A percentile compares a stretch with the other conserved stretches of the same genome.
Conservation (phyloP, 2,888 invertebrate genomes). For the Caenorhabditis sinica region DNA sequence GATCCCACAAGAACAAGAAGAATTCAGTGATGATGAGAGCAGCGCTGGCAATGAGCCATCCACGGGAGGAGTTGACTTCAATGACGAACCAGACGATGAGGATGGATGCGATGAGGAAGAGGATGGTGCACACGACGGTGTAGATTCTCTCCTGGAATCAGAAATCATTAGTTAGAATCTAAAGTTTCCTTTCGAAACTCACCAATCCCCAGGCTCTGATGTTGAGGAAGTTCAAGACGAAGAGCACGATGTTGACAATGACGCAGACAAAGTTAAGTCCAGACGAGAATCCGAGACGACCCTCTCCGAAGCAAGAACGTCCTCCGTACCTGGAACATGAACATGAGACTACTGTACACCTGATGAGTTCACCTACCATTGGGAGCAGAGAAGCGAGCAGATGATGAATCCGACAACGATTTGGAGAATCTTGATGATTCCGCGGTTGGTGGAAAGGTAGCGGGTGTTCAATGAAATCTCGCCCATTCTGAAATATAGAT, state of each 20-base stretch:
- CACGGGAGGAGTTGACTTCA: constrained; percentile 71
- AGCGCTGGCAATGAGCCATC: constrained; percentile 72
- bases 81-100: constrained; percentile 77
- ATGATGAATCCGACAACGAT: constrained; percentile 81
- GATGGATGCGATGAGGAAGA: constrained; percentile 76
- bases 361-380: constrained; percentile 58
- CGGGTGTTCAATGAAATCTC: constrained; percentile 76
- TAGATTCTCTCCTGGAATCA: constrained; percentile 73
- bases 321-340: constrained; percentile 77
- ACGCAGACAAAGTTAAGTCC: constrained; percentile 77
- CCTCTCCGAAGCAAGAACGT: constrained; percentile 77
- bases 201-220: constrained; percentile 77
- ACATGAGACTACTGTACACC: background rate
- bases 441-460: constrained; percentile 78
- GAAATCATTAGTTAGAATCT: background rate
- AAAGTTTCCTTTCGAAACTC: constrained; percentile 14
- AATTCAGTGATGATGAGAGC: constrained; percentile 78
- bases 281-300: constrained; percentile 77
- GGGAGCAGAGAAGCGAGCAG: constrained; percentile 80
- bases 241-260: constrained; percentile 77
- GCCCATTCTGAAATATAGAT: constrained; percentile 68
- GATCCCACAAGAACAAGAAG: constrained; percentile 81
- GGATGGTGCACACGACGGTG: constrained; percentile 71
- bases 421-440: constrained; percentile 78
- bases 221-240: constrained; percentile 80